Base-by-base conservation (phyloP, 2,797 vertebrate species). In the Botia almorhae region DNA sequence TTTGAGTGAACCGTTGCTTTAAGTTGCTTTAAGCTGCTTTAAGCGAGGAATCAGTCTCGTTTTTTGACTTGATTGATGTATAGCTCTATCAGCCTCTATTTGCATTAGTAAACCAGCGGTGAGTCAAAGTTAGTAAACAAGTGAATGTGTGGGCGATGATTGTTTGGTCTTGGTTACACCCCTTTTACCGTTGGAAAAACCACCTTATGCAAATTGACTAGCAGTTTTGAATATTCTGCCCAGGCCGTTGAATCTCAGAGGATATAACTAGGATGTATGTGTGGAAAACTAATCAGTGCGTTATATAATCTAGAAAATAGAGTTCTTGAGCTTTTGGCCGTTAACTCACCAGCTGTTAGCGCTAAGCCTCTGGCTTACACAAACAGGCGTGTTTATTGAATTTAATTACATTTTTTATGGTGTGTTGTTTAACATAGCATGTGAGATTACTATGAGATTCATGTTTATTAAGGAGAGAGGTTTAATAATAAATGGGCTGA, bases 331-430 rank as follows among this genome's bases (percentile, higher is more conserved):
- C 64, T 17, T 56, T 64, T 19, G 55, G 56, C 50, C 14, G 7
- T 69, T 50, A 81, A 76, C 67, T 71, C 39, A 23, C 60, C 78
- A 63, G 63, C 19, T 79, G 71, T 71, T 77, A 58, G 51, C 11
- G 1, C 64, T 58, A 56, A 69, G 51, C 43, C 75, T 68, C 53
- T 23, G 73, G 65, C 56, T 74, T 70, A 78, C 72, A 48, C 14
- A 21, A 60, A 17, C 53, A 56, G 46, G 23, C 56, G 16, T 81
- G 73, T 81, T 84, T 83, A 84, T 83, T 76, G 61, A 43, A 61
- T 83, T 64, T 56, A 82, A 83, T 83, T 78, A 72, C 63, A 74
- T 85, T 83, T 83, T 85, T 82, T 76, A 83, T 82, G 83, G n/a
- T 46, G 33, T 65, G 23, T 36, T 67, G 61, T 80, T 79, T 5